Evolutionary conservation across 2,113 vertebrate species (phyloP), one percentile per base, ranked within the genome.

Genomic region (Heterochromis multidens): DNA sequence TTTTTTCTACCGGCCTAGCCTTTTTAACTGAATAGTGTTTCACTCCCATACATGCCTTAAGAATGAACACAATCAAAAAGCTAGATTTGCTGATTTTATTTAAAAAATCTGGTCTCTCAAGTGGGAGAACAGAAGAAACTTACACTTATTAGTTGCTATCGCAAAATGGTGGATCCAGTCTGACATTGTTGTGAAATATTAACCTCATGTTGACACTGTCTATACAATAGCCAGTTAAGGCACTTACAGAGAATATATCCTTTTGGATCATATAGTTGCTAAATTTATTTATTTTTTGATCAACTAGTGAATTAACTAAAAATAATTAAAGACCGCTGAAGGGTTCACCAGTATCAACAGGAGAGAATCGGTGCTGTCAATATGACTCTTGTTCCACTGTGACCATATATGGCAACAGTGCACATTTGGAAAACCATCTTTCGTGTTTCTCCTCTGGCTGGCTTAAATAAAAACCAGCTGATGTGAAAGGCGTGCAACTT

Each of bases 401-500:
- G 87, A 63, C 93, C 91, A 92, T 94, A 93, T 91, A 95, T 87
- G 93, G 93, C 72, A 35, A 76, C 29, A 27, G 87, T 87, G 79
- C 62, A 93, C 88, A 80, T 94, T 94, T 82, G 54, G 54, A 62
- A 59, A 86, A 81, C 56, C 37, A 52, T 72, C 79, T 81, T 84
- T 80, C 29, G 54, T 79, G 72, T 82, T 63, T 85, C 82, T 77
- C 63, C 58, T 82, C 60, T 82, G 23, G 19, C 81, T 27, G 70
- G 82, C 84, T 82, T 84, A 94, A 94, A 95, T 93, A 84, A 94
- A 93, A 95, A 87, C 81, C 92, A 95, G 91, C 93, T 94, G 93
- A 95, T 90, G 84, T 62, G 43, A 88, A 87, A 90, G 79, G 77
- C 85, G 85, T 46, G 87, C 63, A 83, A 91, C 85, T 85, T 93